Evolutionary conservation across 2,888 invertebrate genomes (phyloP), one percentile per base, ranked within the genome.

Genomic region (Acronicta leporina): DNA sequence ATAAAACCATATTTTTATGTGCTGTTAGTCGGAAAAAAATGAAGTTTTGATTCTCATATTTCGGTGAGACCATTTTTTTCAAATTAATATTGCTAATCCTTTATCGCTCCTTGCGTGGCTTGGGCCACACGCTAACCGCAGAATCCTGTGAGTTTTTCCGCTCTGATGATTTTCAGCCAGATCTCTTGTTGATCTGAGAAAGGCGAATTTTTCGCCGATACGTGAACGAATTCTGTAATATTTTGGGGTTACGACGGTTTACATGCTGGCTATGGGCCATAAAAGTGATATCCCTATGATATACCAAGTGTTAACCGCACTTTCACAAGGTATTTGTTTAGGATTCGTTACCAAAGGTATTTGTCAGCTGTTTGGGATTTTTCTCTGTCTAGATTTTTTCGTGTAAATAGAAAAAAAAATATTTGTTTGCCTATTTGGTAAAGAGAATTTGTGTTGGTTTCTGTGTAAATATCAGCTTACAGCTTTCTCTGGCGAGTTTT

Each of bases 131-230:
- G 33, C 10, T 49, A 68, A 72, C 77, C 79, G 62, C 80, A 81
- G 84, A 81, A 82, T 80, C 82, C 86, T 81, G 88, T 85, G 85
- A 90, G 90, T 91, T 92, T 92, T 92, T 90, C 86, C 87, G 88
- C 88, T 80, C 81, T 88, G 90, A 91, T 92, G 91, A 90, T 90
- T 92, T 87, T 83, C 81, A 86, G 86, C 81, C 84, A 91, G 90
- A 91, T 92, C 91, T 91, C 89, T 85, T 90, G 92, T 92, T 92
- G 92, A 93, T 92, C 90, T 89, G 88, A 85, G 90, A 87, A 87
- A 86, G 87, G 82, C 87, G 90, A 92, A 92, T 89, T 92, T 91
- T 91, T 81, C 86, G 77, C 82, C 84, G 77, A 80, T 86, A 92
- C 93, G 92, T 93, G 92, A 86, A 76, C 73, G 77, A 85, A 81